Percentiles rank a stretch among this genome's conserved stretches.
Evolutionary conservation across 2,797 vertebrate genomes (phyloP).

Genomic region (Crypturellus tataupa): DNA sequence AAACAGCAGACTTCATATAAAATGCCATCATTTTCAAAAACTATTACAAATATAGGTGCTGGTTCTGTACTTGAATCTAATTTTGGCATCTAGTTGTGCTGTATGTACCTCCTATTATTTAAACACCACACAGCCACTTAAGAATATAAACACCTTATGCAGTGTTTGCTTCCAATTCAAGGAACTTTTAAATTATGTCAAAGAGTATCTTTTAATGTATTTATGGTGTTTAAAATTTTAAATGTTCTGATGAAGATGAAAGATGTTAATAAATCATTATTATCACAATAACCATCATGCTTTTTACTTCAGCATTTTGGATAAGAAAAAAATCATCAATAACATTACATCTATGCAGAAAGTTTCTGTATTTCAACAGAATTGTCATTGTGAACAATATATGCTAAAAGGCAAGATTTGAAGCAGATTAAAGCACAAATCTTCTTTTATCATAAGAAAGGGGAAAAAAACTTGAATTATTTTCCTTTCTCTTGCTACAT

Average conservation of each 20-base stretch:
- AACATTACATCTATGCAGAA: neutral
- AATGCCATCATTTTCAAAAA: neutral
- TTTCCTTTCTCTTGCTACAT: constrained; percentile 21
- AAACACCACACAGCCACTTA: neutral
- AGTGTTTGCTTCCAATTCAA: neutral
- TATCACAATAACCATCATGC: neutral
- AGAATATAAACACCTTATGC: neutral
- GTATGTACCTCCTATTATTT: neutral
- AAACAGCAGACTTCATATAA: constrained; percentile 4
- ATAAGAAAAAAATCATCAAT: neutral
- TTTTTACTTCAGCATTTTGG: neutral
- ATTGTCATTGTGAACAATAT: neutral
- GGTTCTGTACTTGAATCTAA: neutral
- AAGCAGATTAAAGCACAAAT: constrained; percentile 45
- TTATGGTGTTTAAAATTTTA: neutral
- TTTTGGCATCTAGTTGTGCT: neutral
- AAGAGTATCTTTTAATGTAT: neutral
- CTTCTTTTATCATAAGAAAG: constrained; percentile 43
- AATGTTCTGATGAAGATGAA: neutral
- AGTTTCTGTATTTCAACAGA: constrained; percentile 6
- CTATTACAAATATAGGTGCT: neutral
- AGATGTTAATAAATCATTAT: neutral
- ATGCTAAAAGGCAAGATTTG: constrained; percentile 33
- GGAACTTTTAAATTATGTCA: neutral
- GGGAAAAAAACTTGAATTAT: neutral